Base-by-base conservation (phyloP, 2,797 vertebrate species). In the Oreortyx pictus region DNA sequence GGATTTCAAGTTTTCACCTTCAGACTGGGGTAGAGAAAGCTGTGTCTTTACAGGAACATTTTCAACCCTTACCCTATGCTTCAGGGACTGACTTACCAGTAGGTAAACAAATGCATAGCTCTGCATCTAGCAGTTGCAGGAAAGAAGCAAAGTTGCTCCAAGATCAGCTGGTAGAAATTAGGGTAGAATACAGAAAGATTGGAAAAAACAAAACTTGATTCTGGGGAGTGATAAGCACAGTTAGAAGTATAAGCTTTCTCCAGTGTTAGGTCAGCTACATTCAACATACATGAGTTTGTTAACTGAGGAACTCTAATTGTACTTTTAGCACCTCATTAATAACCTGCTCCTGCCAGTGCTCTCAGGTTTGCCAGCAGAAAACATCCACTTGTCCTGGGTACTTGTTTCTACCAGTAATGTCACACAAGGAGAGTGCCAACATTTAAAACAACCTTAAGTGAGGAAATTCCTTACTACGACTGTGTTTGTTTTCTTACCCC, bases 281-380 rank as follows among this genome's bases (percentile, higher is more conserved):
- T 78, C 79, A 89, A 82, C 59, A 83, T 9, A 22, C 44, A 54
- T 3, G 16, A 78, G 46, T 17, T 8, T 76, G 65, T 71, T 43
- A 94, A 61, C 29, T 33, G 25, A 82, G 25, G 19, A 79, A 85
- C 56, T 90, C 44, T 57, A 82, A 54, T 0, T 82, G 43, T 57
- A 80, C 41, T 80, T 79, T 8, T 4, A 71, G 61, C 49, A 86
- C 79, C 74, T 92, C 83, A 82, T 86, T 88, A 91, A 74, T 13
- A 77, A 78, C 37, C 60, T 77, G 72, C 43, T 80, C 83, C 78
- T 80, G 62, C 49, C 8, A 0, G 43, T 15, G 44, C 44, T 67
- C 59, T 89, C 41, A 47, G 47, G 56, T 86, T 73, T 82, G 56
- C 68, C 56, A 86, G 31, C 50, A 92, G n/a, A 54, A 92, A 33